Base-by-base conservation (phyloP, 1,140 invertebrate species). In the Philopotamus ludificatus region DNA sequence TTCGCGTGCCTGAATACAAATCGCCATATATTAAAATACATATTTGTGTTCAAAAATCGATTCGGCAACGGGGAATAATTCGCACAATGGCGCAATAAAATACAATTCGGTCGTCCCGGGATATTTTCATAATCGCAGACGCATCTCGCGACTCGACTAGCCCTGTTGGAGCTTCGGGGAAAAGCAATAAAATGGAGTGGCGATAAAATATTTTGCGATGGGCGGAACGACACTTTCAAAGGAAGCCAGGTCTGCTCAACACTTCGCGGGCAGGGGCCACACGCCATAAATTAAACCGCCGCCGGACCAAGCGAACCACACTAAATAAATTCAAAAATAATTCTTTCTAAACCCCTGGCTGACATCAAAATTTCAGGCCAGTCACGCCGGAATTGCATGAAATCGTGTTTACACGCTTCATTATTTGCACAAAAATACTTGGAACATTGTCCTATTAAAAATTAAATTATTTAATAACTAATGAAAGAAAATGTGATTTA, bases 131-230 rank as follows among this genome's bases (percentile, higher is more conserved):
- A 34, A 34, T 34, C 12, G 4, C 28, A 12, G 4, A 34, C 4
- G 12, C 12, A 34, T 34, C 28, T 12, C 28, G 28, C 4, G 28
- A 34, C 28, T 34, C 4, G 28, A 34, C 4, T 16, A 49, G 23
- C 23, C 18, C 23, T 21, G 45, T 49, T 25, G 7, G 8, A n/a
- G 50, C 15, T 57, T 57, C 53, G 28, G 4, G 8, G 53, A 57
- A 57, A 25, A 10, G 34, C 25, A n/a, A 34, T 39, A 57, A 57
- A 57, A 57, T 21, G 53, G 53, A 18, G 16, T 51, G 22, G 41
- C 53, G 2, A 57, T 57, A 57, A 57, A 57, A 57, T 41, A 34
- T 57, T n/a, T 53, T 22, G 21, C 26, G 28, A 57, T 18, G 25
- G 10, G 15, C 28, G 53, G 28, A 57, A 57, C 28, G 53, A 57